These are phyloP conservation scores for Mallotus villosus DNA, from an alignment of 2,797 vertebrate genomes.

Conservation along the genomic window DNA sequence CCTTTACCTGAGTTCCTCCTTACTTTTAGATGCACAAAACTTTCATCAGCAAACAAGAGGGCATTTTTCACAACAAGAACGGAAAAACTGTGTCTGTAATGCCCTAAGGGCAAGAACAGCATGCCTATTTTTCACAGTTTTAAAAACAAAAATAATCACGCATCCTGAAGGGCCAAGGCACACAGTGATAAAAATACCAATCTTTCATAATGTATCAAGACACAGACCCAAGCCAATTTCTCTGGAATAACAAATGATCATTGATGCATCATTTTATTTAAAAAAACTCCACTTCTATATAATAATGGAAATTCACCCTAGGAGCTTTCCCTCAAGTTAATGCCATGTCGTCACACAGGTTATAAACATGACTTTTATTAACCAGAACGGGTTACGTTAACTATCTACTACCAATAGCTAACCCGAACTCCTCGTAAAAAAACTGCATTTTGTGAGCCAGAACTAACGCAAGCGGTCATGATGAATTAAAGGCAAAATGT, in stretches of 20 bases:
- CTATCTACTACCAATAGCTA: no score
- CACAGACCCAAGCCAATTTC: slow-evolving; percentile 48
- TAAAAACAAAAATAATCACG: slow-evolving; percentile 56
- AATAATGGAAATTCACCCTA: neutral
- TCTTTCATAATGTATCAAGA: slow-evolving; percentile 57
- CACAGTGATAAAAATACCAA: slow-evolving; percentile 17
- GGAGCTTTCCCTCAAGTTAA: slow-evolving; percentile 3
- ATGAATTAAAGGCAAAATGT: no score
- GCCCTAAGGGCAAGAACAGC: slow-evolving; percentile 44
- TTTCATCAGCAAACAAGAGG: slow-evolving; percentile 25
- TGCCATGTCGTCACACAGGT: no score
- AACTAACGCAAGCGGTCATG: no score
- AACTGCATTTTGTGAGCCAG: no score
- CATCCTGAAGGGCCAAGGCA: slow-evolving; percentile 32
- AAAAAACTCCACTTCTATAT: slow-evolving; percentile 6
- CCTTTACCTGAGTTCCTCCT: neutral
- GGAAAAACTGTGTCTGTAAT: slow-evolving; percentile 47
- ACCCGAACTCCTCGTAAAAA: no score
- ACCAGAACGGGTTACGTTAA: no score
- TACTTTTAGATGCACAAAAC: slow-evolving; percentile 2
- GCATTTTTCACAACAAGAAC: slow-evolving; percentile 35
- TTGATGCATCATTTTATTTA: slow-evolving; percentile 23
- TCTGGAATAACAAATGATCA: slow-evolving; percentile 32
- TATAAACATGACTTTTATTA: no score
- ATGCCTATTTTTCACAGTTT: slow-evolving; percentile 42